Evolutionary conservation across 1,140 invertebrate genomes (phyloP).

Genomic region (Polyergus mexicanus): DNA sequence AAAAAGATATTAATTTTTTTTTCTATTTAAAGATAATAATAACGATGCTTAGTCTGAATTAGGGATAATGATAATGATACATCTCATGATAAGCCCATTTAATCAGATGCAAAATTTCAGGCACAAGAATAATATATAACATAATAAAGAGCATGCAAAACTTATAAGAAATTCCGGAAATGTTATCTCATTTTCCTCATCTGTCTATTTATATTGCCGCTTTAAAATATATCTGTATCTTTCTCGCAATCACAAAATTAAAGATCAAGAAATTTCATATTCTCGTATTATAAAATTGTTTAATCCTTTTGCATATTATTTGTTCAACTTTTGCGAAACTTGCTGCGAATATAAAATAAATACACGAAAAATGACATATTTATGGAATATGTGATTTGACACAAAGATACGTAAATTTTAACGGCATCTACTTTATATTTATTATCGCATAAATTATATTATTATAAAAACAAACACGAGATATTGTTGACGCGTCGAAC

Average conservation of each 20-base stretch:
- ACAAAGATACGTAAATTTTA: not conserved
- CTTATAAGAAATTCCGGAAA: not conserved
- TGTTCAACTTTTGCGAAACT: not conserved
- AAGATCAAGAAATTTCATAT: not conserved
- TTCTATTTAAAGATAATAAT: not conserved
- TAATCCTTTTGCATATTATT: not conserved
- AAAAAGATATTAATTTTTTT: not conserved
- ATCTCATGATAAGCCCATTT: no score
- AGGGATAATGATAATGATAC: not conserved
- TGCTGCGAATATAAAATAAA: not conserved
- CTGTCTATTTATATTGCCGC: not conserved
- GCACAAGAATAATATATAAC: not conserved
- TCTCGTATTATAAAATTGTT: slow-evolving; percentile 10
- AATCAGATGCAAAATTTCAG: not conserved
- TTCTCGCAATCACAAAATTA: slow-evolving; percentile 20
- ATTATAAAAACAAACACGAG: not conserved
- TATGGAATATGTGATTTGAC: not conserved
- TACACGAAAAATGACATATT: not conserved
- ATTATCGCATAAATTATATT: not conserved
- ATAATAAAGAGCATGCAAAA: not conserved
- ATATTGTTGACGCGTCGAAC: not conserved
- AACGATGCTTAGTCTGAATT: not conserved
- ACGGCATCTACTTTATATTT: not conserved
- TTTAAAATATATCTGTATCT: not conserved
- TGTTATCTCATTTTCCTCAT: not conserved